Conservation (phyloP, 1,140 invertebrate species). For the Bombus sylvicola region DNA sequence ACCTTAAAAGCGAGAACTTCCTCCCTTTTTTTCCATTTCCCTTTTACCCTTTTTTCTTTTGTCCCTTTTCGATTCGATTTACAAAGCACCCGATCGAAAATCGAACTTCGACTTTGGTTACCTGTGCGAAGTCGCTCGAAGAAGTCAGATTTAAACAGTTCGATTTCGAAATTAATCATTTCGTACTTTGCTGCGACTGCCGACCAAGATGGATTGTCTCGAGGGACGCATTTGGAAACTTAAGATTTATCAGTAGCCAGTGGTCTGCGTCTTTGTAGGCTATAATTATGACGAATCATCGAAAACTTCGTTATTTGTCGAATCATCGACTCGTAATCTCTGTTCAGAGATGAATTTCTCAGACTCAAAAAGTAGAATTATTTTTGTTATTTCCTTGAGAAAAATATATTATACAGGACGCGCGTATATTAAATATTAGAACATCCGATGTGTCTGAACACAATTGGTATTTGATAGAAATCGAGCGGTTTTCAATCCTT, state of each 20-base stretch:
- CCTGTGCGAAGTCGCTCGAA: background rate
- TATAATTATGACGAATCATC: constrained; percentile 1
- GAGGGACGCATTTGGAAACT: background rate
- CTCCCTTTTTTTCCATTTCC: background rate
- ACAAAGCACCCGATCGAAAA: background rate
- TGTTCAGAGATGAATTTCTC: background rate
- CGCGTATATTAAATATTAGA: background rate
- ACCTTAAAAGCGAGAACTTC: constrained; percentile 10
- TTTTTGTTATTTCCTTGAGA: background rate
- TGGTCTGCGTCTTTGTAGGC: background rate
- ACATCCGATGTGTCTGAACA: background rate
- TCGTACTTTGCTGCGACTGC: background rate
- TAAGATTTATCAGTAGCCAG: background rate
- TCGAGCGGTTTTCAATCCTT: background rate
- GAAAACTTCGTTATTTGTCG: too few relatives aligned
- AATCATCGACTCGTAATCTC: background rate
- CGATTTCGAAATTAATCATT: constrained; percentile 34
- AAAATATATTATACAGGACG: background rate
- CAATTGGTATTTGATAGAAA: background rate
- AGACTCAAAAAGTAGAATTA: background rate
- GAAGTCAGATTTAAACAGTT: background rate
- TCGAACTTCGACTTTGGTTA: background rate
- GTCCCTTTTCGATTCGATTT: constrained; percentile 16
- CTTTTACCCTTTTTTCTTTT: background rate
- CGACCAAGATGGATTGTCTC: constrained; percentile 21